Evolutionary conservation across 2,888 invertebrate genomes (phyloP).

Genomic region (Cecidostiba fungosa): DNA sequence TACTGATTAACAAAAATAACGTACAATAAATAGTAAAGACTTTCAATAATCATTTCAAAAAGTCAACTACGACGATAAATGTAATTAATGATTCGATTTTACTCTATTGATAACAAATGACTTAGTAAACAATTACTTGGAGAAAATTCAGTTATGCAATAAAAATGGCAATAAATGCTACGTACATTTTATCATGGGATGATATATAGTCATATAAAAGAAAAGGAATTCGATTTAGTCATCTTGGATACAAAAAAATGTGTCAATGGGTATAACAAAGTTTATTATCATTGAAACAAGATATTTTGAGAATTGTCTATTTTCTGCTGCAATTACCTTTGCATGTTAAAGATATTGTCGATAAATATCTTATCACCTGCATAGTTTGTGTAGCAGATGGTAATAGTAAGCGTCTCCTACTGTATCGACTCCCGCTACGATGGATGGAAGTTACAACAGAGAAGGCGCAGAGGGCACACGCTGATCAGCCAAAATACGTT

Average conservation of each 20-base stretch:
- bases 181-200: background rate
- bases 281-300: background rate
- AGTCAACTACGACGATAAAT: background rate
- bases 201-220: background rate
- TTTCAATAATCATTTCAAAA: background rate
- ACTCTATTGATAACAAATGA: background rate
- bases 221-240: background rate
- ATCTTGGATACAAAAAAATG: background rate
- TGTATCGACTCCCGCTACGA: background rate
- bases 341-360: background rate
- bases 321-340: background rate
- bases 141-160: background rate
- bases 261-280: background rate
- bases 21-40: constrained; percentile 13
- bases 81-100: background rate
- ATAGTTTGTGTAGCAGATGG: background rate
- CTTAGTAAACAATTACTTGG: background rate
- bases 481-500: background rate
- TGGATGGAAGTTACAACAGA: background rate
- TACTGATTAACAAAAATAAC: background rate
- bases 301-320: background rate
- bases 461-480: background rate
- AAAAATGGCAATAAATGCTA: background rate
- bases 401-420: background rate
- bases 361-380: background rate